Evolutionary conservation across 2,113 vertebrate species (phyloP), one percentile per base, ranked within the genome.

Genomic region (Gnathonemus longibarbis): DNA sequence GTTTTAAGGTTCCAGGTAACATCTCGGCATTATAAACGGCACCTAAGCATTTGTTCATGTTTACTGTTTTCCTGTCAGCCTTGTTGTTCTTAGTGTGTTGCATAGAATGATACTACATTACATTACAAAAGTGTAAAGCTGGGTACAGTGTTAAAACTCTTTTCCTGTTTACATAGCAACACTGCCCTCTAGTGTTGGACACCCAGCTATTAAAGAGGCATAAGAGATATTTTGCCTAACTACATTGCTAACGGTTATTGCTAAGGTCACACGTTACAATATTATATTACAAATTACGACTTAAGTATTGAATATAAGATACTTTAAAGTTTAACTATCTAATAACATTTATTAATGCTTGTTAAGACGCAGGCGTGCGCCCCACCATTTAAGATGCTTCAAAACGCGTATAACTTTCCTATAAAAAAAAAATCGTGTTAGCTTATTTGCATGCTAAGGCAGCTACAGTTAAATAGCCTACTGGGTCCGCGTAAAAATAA

Each of bases 151-250:
- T 42, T 83, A 49, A 31, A 56, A 9, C 31, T 56, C 7, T 48
- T 31, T 35, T 48, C 74, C 46, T 46, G 91, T 95, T 92, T 92
- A 90, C 93, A 94, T 94, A 93, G 90, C 92, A 94, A 95, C 90
- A 95, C 94, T 95, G 94, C 95, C 94, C 94, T 94, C 96, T 94
- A 94, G 94, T 95, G 95, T 88, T 21, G 10, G 19, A 49, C 17
- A 49, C 5, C 9, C 52, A 83, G 49, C 89, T 88, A 49, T 80
- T 77, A 84, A 46, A 49, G 9, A 39, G 45, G 11, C 19, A 24
- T 49, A n/a, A 7, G 5, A 84, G 8, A 49, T 85, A 27, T 85
- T 85, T 48, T 85, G 83, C 83, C 45, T 45, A 21, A 84, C 42
- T 48, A 49, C 39, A 49, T 19, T 80, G 5, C 10, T 70, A 70